A percentile compares a stretch with the other conserved stretches of the same genome.
Conservation (phyloP, 1,140 invertebrate genomes). For the Ceratina australensis region DNA sequence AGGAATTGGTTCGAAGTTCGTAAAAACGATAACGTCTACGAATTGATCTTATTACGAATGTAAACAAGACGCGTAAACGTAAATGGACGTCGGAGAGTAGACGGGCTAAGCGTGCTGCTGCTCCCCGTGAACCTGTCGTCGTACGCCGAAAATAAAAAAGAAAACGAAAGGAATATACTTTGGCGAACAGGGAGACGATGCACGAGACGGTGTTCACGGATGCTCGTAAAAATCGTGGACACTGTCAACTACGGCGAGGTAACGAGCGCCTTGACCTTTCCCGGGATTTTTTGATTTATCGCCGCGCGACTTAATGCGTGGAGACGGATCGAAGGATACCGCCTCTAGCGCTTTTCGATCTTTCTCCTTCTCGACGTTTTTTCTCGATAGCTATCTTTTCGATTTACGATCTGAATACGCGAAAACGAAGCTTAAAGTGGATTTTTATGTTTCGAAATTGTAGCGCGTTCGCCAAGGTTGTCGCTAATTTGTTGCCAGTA, state of each 20-base stretch:
- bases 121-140: neutral
- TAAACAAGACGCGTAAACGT: no score
- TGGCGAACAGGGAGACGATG: neutral
- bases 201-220: constrained; percentile 31
- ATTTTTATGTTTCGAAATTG: neutral
- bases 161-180: neutral
- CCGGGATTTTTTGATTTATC: constrained; percentile 49
- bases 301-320: neutral
- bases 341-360: neutral
- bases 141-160: neutral
- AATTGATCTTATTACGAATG: no score
- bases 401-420: no score
- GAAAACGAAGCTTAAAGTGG: no score
- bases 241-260: constrained; percentile 27
- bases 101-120: neutral
- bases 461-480: neutral
- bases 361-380: neutral
- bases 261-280: constrained; percentile 59
- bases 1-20: no score
- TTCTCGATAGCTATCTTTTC: neutral
- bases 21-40: neutral
- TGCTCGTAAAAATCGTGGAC: constrained; percentile 49
- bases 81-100: neutral
- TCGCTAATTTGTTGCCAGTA: no score
- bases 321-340: constrained; percentile 39